Conservation (phyloP, 2,113 vertebrate genomes). For the Monopterus albus region DNA sequence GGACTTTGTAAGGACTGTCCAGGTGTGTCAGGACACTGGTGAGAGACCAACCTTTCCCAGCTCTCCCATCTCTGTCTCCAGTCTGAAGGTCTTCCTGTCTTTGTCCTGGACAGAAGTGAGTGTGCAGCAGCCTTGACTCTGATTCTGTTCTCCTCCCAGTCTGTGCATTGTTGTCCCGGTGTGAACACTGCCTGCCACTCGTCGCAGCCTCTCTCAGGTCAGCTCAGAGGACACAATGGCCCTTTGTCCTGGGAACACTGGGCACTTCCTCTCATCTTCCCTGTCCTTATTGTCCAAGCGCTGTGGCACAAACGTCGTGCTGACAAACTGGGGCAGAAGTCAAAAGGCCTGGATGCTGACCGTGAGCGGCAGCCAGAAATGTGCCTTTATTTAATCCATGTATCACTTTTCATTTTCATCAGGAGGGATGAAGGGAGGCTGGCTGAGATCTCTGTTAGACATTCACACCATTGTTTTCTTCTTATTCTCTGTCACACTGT, state of each 20-base stretch:
- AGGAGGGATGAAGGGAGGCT: conserved; percentile 4
- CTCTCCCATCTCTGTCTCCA: background rate
- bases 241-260: conserved; percentile 47
- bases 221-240: conserved; percentile 30
- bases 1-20: no score
- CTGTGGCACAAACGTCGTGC: conserved; percentile 18
- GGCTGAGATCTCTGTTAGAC: background rate
- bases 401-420: conserved; percentile 6
- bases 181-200: conserved; percentile 4
- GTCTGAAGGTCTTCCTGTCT: conserved; percentile 48
- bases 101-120: conserved; percentile 29
- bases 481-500: background rate
- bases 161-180: conserved; percentile 31
- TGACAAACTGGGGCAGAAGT: conserved; percentile 22
- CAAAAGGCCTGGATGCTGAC: background rate
- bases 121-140: background rate
- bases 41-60: conserved; percentile 20
- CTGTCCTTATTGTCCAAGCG: conserved; percentile 13
- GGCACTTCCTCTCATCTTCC: conserved; percentile 49
- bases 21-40: conserved; percentile 12
- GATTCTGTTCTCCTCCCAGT: background rate
- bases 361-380: conserved; percentile 13
- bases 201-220: conserved; percentile 22
- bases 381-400: background rate
- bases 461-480: conserved; percentile 33